Base-by-base conservation (phyloP, 2,113 vertebrate genomes). In the Sceloporus tristichus region DNA sequence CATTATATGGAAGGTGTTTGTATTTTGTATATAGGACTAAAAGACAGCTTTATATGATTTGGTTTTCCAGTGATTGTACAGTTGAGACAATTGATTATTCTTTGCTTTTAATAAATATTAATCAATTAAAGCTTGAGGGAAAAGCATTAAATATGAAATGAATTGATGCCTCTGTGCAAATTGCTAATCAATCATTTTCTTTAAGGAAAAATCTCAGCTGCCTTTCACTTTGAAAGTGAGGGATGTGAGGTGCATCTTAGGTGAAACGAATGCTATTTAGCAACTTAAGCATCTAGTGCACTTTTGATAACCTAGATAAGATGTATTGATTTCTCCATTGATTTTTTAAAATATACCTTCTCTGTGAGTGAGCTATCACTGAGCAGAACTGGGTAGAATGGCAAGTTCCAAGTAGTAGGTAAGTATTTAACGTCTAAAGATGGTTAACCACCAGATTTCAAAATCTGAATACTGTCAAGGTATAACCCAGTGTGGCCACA, bases 181-280 rank as follows among this genome's bases (percentile, higher is more conserved):
- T 90, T 56, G 70, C 48, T 93, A 85, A 87, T 91, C 90, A 94
- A 74, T 78, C 68, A 23, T 70, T 68, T 79, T 86, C 56, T 27
- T 29, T 48, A 70, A 65, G 89, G 79, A 27, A n/a, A 89, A 85
- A 87, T 76, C 87, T 13, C 89, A 84, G 82, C n/a, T 73, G 89
- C 10, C 19, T 87, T 82, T 88, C n/a, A 76, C 6, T 92, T 88
- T 91, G 87, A 85, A 93, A 56, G 94, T 83, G 90, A 94, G 94
- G 93, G 87, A 92, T 89, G 87, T 83, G 86, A 94, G 84, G 87
- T 81, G 80, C 0, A 0, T 91, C 94, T 92, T 87, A 90, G 90
- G 95, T 94, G 91, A 94, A 95, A 92, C 90, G 94, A 95, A 94
- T 88, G 88, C 86, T 95, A 92, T 91, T 95, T 94, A 94, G 93